Evolutionary conservation across 2,797 vertebrate species (phyloP).

Genomic region (Antennarius maculatus): DNA sequence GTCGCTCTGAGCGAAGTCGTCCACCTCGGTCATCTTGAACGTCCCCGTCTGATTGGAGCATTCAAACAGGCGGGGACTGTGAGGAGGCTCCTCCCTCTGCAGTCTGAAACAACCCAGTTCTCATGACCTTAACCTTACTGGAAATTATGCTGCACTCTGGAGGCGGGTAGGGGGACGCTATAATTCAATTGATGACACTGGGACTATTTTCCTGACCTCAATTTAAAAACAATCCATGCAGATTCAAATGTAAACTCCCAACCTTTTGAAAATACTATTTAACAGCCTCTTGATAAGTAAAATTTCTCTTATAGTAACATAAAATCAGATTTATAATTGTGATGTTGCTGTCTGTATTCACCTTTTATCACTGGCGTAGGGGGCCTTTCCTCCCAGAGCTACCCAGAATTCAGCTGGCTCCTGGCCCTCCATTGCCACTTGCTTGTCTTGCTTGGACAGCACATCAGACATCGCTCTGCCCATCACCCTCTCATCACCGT

Average conservation of each 20-base stretch:
- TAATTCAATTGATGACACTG: constrained; percentile 6
- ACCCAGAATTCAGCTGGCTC: constrained; percentile 92
- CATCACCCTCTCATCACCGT: constrained; percentile 90
- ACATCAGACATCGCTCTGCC: constrained; percentile 84
- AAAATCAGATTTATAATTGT: not conserved
- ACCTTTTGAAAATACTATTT: constrained; percentile 38
- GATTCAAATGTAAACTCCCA: constrained; percentile 44
- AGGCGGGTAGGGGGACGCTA: no score
- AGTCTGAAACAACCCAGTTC: constrained; percentile 75
- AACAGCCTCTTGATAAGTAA: not conserved
- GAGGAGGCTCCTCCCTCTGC: constrained; percentile 74
- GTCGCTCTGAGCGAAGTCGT: constrained; percentile 87
- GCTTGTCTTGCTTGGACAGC: constrained; percentile 87
- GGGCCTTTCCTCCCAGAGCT: constrained; percentile 88
- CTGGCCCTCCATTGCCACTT: constrained; percentile 89
- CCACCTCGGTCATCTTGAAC: constrained; percentile 89
- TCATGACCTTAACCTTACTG: not conserved
- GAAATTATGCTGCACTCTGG: no score
- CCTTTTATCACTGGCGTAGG: constrained; percentile 89
- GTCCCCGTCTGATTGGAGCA: constrained; percentile 92
- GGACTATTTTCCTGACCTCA: constrained; percentile 34
- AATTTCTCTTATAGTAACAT: not conserved
- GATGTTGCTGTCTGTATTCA: constrained; percentile 49
- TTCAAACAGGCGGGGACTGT: constrained; percentile 89
- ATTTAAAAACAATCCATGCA: constrained; percentile 43